Base-by-base conservation (phyloP, 2,113 vertebrate species). In the Notarius quadriscutis region DNA sequence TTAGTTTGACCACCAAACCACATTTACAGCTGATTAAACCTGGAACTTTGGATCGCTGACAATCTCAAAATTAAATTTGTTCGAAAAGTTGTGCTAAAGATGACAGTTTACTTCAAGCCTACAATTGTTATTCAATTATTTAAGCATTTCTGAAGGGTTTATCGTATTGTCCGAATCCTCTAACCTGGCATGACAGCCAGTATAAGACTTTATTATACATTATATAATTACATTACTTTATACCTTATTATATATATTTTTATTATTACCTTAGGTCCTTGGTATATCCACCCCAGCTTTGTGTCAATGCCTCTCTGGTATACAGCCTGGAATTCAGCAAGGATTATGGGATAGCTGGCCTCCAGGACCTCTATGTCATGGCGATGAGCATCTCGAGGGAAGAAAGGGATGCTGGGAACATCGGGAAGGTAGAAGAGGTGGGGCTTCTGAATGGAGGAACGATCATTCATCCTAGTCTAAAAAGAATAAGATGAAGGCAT, bases 291-390 rank as follows among this genome's bases (percentile, higher is more conserved):
- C 60, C 97, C 96, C 83, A 88, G 69, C 86, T 96, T 95, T 81
- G 93, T 74, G 62, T 96, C 95, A 0, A 93, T 89, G 30, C 95
- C 95, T 12, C 92, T 87, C 87, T 96, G 95, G 81, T 94, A 96
- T 51, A 97, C 95, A 65, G 93, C 91, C 90, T 95, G 93, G 78
- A 97, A 97, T 92, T 97, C 97, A 20, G 94, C 90, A 82, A 97
- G 81, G 89, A 97, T 96, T 62, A 92, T 92, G 10, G 94, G 92
- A 84, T 95, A 97, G 90, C 94, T 96, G 86, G 94, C 95, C 90
- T 97, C 97, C 85, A 97, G 88, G 84, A 97, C 93, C 75, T 97
- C 96, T 55, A 97, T 97, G 22, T 97, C 97, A 30, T 97, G 97
- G 62, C 96, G 94, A 92, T 97, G 97, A 87, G 97, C 96, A 50